These are phyloP conservation scores for Drosophila suzukii DNA, from an alignment of 1,140 invertebrate species.

Conservation along the genomic window DNA sequence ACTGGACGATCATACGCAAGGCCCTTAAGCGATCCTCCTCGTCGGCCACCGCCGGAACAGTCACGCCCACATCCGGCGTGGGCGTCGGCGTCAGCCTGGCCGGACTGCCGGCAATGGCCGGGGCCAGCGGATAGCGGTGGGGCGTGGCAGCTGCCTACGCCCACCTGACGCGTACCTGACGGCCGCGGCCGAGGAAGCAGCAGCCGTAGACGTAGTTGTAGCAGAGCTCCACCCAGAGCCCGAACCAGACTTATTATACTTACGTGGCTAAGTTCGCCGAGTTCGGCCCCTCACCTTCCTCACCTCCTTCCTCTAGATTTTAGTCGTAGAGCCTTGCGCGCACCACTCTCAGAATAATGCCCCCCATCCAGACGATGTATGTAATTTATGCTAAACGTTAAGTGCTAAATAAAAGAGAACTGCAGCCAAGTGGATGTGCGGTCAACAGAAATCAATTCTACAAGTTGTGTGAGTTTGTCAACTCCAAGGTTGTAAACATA, in stretches of 20 bases:
- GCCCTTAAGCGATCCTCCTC: conserved; percentile 87
- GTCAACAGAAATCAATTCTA: not conserved
- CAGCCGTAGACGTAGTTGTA: conserved; percentile 19
- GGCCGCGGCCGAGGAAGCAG: conserved; percentile 35
- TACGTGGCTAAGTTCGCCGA: conserved; percentile 3
- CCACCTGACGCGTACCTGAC: conserved; percentile 56
- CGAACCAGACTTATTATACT: conserved; percentile 6
- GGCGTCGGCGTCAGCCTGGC: conserved; percentile 4
- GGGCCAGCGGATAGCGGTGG: conserved; percentile 70
- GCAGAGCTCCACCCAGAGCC: conserved; percentile 13
- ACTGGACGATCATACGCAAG: conserved; percentile 97
- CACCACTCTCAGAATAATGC: conserved; percentile 14
- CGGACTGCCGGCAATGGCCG: conserved; percentile 53
- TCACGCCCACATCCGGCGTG: conserved; percentile 23
- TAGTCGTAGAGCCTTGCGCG: conserved; percentile 29
- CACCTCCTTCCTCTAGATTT: conserved; percentile 20
- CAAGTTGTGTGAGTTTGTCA: no score
- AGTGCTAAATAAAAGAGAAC: conserved; percentile 26
- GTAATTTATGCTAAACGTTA: conserved; percentile 42
- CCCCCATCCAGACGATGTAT: conserved; percentile 18
- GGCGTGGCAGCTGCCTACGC: conserved; percentile 40
- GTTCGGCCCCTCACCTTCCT: not conserved
- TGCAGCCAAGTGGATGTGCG: conserved; percentile 15
- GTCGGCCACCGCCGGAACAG: conserved; percentile 18
- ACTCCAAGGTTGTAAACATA: no score